Conservation (phyloP, 2,888 invertebrate genomes). For the Sipha maydis region DNA sequence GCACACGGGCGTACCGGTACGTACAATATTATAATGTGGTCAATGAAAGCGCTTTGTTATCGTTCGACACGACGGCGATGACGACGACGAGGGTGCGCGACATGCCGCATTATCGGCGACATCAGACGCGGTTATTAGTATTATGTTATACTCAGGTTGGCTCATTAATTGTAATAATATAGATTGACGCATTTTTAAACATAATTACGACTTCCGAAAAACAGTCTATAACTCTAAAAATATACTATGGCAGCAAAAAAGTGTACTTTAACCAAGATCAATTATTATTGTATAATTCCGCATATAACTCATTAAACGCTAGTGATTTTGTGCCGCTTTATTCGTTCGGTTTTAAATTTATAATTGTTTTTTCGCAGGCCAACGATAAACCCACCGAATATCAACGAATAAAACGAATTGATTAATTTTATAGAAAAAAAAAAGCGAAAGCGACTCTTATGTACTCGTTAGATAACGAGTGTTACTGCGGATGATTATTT, state of each 20-base stretch:
- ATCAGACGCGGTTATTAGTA: background rate
- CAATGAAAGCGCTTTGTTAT: slow-evolving; percentile 40
- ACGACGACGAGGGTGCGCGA: background rate
- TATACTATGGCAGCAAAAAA: background rate
- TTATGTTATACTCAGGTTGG: background rate
- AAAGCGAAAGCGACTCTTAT: background rate
- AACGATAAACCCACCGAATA: background rate
- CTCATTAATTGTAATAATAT: background rate
- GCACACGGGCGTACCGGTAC: slow-evolving; percentile 10
- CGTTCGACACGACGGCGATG: background rate
- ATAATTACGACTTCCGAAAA: background rate
- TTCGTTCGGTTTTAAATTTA: background rate
- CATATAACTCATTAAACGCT: background rate
- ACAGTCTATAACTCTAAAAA: background rate
- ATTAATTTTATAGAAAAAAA: background rate
- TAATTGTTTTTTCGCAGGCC: background rate
- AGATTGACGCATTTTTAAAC: background rate
- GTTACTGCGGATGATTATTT: background rate
- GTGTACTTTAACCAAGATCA: background rate
- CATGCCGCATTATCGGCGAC: background rate
- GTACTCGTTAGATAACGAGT: background rate
- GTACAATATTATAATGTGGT: background rate
- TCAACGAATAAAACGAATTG: background rate
- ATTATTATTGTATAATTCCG: background rate
- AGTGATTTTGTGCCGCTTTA: background rate